Evolutionary conservation across 2,113 vertebrate species (phyloP), one percentile per base, ranked within the genome.

Genomic region (Strix uralensis): DNA sequence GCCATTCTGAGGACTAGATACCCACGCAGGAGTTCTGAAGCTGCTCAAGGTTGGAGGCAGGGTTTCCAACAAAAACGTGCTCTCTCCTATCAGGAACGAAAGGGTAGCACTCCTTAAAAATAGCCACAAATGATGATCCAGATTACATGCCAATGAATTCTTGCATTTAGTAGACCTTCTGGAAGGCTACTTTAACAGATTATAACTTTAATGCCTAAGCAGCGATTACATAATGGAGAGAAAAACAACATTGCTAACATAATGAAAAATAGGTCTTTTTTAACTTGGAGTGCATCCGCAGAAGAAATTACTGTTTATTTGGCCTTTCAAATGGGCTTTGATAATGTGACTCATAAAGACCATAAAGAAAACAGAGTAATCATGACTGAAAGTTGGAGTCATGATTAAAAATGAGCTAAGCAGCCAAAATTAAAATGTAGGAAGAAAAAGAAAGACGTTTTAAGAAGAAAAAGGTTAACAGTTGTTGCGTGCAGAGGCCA

Each of bases 151-250:
- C 88, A 66, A 21, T 70, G 89, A 94, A 91, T 79, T 89, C 49
- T 34, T 73, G 73, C 62, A 80, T 87, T 82, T n/a, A 82, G 67
- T 70, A 77, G 82, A 85, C 42, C 0, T 19, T 23, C 73, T 87
- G 77, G 30, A 94, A 90, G 86, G 73, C 81, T 90, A 92, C 81
- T 91, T 90, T 80, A 86, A 94, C 88, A 94, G 81, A 92, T 70
- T 79, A 10, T 87, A 88, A 89, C 54, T 91, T 80, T 38, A 91
- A 95, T 80, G 66, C 59, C 73, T 55, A 83, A 83, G 42, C 38
- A 87, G 47, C 51, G 91, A 80, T 92, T 94, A 85, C 67, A 80
- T 87, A 95, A 92, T 6, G 25, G 32, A 86, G 71, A 89, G 42
- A 52, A 91, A 95, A 94, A 11, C 29, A 90, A 32, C 62, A 61